These are phyloP conservation scores for Ctenodactylus gundi DNA, from an alignment of 2,113 vertebrate species.

Conservation along the genomic window DNA sequence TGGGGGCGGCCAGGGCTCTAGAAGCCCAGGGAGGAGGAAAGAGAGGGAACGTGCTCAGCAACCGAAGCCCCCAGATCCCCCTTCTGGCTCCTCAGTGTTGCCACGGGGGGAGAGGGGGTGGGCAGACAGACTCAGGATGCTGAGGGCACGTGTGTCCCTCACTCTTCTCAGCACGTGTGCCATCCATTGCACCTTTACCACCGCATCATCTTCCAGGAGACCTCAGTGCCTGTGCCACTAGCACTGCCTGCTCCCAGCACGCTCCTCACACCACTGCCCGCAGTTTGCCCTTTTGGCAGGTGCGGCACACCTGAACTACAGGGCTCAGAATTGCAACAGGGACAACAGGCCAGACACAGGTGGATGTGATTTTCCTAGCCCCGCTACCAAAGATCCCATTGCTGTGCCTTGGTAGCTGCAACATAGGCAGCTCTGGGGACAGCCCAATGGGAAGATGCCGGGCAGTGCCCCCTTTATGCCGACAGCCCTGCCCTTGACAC, in stretches of 20 bases:
- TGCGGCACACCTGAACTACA: neutral
- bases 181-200: neutral
- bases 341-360: neutral
- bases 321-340: neutral
- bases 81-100: neutral
- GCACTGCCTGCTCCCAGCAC: neutral
- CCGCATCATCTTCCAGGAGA: neutral
- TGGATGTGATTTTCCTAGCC: neutral
- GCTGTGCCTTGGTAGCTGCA: too few relatives aligned
- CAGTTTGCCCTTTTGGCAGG: neutral
- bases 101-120: neutral
- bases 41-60: neutral
- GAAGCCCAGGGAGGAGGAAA: neutral
- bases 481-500: too few relatives aligned
- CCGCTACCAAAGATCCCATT: neutral
- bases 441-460: rapidly evolving
- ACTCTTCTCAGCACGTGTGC: neutral
- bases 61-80: neutral
- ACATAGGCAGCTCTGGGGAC: neutral
- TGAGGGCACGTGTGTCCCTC: too few relatives aligned
- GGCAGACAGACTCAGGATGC: neutral
- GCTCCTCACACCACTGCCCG: neutral
- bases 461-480: neutral
- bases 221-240: neutral
- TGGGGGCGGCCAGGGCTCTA: conserved; percentile 34